Conservation (phyloP, 2,888 invertebrate genomes). For the Acanthococcus lagerstroemiae region DNA sequence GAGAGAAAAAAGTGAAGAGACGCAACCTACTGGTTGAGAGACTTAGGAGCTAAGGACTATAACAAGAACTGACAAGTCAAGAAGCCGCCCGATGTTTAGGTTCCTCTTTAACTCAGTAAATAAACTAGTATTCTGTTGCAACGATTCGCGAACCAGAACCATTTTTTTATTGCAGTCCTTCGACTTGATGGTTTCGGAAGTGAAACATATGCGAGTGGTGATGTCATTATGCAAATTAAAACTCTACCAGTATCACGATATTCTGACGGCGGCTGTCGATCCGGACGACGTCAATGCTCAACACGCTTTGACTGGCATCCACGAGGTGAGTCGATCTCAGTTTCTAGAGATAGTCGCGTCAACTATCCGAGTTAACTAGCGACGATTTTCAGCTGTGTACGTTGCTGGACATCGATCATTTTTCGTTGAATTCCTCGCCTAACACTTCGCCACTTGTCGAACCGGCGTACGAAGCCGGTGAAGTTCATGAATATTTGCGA, state of each 20-base stretch:
- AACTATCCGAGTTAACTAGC: too few species aligned
- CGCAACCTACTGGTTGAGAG: too few species aligned
- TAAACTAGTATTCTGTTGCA: not conserved
- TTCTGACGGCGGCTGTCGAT: conserved; percentile 41
- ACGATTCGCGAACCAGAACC: not conserved
- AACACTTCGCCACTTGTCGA: not conserved
- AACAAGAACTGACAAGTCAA: too few species aligned
- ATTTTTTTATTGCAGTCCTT: conserved; percentile 3
- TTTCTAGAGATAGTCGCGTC: too few species aligned
- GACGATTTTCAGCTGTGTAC: conserved; percentile 9
- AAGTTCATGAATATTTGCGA: not conserved
- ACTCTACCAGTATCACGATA: conserved; percentile 43
- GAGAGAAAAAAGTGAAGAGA: too few species aligned
- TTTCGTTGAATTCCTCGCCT: conserved; percentile 16
- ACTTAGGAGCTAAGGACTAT: too few species aligned
- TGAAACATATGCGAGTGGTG: conserved; percentile 21
- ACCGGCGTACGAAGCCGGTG: not conserved
- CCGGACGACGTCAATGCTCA: conserved; percentile 40
- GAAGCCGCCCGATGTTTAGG: too few species aligned
- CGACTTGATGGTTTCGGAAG: conserved; percentile 8
- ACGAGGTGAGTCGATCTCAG: conserved; percentile 45
- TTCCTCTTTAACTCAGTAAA: too few species aligned
- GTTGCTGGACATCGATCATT: conserved; percentile 18
- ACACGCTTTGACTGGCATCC: conserved; percentile 45
- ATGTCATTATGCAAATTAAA: conserved; percentile 42